Evolutionary conservation across 2,797 vertebrate species (phyloP).

Genomic region (Taeniopygia guttata): DNA sequence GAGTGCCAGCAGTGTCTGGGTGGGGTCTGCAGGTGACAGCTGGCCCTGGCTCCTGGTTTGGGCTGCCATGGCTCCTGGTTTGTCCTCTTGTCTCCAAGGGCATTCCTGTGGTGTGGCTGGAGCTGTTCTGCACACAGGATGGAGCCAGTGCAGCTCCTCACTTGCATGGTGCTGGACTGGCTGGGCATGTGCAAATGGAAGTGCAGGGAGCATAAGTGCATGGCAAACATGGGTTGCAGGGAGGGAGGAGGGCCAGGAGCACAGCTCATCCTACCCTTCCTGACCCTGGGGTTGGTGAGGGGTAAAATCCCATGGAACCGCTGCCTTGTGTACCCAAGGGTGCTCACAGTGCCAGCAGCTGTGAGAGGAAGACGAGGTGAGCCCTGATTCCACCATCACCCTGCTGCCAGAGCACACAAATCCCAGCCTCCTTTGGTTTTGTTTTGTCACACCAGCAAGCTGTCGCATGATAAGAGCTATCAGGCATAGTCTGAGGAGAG

Average conservation of each 20-base stretch:
- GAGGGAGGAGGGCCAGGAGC: neutral
- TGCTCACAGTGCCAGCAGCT: neutral
- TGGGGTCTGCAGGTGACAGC: neutral
- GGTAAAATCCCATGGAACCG: neutral
- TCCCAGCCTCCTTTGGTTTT: neutral
- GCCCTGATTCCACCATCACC: neutral
- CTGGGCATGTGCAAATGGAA: neutral
- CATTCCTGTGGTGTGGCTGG: neutral
- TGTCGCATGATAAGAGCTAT: neutral
- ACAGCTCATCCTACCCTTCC: neutral
- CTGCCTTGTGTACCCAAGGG: neutral
- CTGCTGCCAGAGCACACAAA: neutral
- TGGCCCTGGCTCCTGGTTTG: neutral
- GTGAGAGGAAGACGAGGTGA: neutral
- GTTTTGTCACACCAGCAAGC: neutral
- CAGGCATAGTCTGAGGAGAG: neutral
- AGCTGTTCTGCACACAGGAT: fast-evolving
- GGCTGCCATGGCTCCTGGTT: neutral
- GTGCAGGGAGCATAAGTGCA: neutral
- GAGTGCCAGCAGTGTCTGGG: neutral
- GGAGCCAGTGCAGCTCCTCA: neutral
- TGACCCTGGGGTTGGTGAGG: fast-evolving
- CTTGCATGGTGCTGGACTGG: neutral
- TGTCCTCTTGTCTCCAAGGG: neutral
- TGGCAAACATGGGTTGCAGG: neutral